Conservation (phyloP, 2,797 vertebrate genomes). For the Oreortyx pictus region DNA sequence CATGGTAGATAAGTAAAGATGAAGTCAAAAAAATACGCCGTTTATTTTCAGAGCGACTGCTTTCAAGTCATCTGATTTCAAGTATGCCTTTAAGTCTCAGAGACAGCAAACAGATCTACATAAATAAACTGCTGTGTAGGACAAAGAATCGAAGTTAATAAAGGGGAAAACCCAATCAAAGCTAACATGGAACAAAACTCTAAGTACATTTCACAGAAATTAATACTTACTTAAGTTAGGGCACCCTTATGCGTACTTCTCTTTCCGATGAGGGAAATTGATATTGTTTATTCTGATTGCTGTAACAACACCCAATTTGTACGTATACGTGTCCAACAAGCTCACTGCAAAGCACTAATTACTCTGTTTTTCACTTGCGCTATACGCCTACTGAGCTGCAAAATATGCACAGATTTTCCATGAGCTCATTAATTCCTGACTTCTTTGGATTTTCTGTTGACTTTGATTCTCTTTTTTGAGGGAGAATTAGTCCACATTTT, state of each 20-base stretch:
- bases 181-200: background rate
- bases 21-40: background rate
- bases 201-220: background rate
- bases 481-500: background rate
- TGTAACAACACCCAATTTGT: background rate
- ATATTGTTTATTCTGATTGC: background rate
- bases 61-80: background rate
- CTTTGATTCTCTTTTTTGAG: background rate
- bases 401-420: slow-evolving; percentile 6
- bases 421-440: background rate
- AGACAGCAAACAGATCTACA: background rate
- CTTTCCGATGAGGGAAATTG: background rate
- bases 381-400: background rate
- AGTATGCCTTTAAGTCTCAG: background rate
- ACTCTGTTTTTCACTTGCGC: background rate
- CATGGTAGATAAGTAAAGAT: background rate
- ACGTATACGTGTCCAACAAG: background rate
- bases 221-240: background rate
- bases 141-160: background rate
- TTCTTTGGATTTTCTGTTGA: background rate
- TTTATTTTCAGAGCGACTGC: background rate
- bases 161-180: background rate
- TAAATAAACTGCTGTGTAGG: background rate
- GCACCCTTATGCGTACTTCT: background rate
- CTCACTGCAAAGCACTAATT: background rate